Base-by-base conservation (phyloP, 2,888 invertebrate genomes). In the Chrysodeixis includens region DNA sequence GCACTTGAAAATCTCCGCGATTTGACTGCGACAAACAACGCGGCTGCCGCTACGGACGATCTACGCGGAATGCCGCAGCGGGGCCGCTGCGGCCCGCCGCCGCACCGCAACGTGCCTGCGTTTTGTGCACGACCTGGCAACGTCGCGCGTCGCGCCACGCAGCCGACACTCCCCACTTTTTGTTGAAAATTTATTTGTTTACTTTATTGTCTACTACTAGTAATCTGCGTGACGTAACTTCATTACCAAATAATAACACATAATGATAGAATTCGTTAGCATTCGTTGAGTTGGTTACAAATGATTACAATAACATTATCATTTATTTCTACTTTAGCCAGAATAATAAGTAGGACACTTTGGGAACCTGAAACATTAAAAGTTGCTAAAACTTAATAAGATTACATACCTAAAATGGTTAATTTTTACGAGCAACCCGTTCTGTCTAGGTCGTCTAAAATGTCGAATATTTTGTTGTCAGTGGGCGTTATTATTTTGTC, bases 41-140 rank as follows among this genome's bases (percentile, higher is more conserved):
- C 82, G 77, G 74, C 83, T 82, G 78, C 76, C 79, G 79, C 83
- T 75, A 74, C 78, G 85, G 83, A 77, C 86, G 87, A 71, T 82
- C 80, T 81, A 66, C 78, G 83, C 75, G 84, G 70, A 88, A 84
- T 83, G 88, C 80, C 88, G 90, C 83, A 84, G 90, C 87, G 88
- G 87, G 80, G 84, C 83, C 86, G 86, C 89, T 79, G 89, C 91
- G 84, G 83, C 81, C 77, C 82, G 86, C 86, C 70, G 69, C 70
- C 46, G 46, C 46, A 20, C 66, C 64, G 69, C 70, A 69, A 75
- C 80, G 56, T 67, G 58, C 66, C 66, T 71, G 81, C 81, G 81
- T 79, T 81, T 81, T 69, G 73, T 71, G 80, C 81, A 76, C 85
- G 81, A 71, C 78, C 79, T 84, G 86, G 86, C 86, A 86, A 86